These are phyloP conservation scores for Bombus confusus DNA, from an alignment of 1,140 invertebrate species.

Conservation along the genomic window DNA sequence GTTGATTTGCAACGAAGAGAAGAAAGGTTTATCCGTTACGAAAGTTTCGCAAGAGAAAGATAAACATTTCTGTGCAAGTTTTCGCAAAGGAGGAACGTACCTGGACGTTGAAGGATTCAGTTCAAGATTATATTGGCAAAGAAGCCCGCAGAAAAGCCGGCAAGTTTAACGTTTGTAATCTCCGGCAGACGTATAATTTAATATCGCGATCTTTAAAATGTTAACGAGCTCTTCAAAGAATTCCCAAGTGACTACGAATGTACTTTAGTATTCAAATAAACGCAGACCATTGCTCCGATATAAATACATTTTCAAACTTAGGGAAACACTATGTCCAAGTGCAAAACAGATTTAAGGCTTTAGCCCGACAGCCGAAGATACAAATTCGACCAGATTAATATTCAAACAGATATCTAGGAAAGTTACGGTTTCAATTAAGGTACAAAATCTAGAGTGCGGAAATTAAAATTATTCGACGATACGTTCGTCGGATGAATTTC, in stretches of 20 bases:
- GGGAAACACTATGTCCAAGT: neutral
- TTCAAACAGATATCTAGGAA: too few species aligned
- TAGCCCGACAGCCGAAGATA: too few species aligned
- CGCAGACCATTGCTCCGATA: neutral
- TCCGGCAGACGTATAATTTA: conserved; percentile 4
- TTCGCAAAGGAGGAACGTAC: neutral
- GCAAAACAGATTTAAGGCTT: too few species aligned
- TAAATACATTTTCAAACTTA: neutral
- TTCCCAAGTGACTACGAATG: neutral
- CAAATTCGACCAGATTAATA: too few species aligned
- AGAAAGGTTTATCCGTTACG: neutral
- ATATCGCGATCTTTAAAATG: conserved; percentile 6
- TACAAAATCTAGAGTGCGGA: neutral
- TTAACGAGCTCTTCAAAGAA: neutral
- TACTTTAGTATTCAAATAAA: neutral
- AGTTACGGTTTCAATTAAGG: neutral
- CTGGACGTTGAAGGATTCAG: conserved; percentile 1
- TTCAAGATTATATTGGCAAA: neutral
- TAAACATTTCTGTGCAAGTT: conserved; percentile 33
- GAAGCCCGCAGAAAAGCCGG: conserved; percentile 4
- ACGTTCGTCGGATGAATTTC: neutral
- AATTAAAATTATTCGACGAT: neutral
- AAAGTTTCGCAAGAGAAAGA: conserved; percentile 14
- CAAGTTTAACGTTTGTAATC: conserved; percentile 19
- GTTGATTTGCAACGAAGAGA: neutral